Conservation (phyloP, 92 coral and sea anemone species). For the Heliopora coerulea region DNA sequence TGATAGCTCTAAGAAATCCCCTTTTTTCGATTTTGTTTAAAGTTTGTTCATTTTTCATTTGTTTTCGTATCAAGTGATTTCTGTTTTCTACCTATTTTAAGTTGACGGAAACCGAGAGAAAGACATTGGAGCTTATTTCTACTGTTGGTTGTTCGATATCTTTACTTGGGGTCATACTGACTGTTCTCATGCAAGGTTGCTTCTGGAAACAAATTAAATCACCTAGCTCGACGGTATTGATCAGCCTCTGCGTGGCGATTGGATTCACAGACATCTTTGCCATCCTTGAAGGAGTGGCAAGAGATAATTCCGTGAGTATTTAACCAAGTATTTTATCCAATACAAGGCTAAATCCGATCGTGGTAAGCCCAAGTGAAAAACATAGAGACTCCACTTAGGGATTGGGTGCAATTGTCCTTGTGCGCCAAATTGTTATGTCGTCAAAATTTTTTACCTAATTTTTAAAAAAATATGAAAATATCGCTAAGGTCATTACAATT, state of each 20-base stretch:
- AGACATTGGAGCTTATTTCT: constrained; percentile 50
- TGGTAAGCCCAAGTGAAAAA: no score
- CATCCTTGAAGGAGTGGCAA: constrained; percentile 69
- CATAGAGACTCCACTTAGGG: no score
- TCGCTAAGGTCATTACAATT: no score
- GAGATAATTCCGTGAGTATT: constrained; percentile 64
- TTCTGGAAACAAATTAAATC: constrained; percentile 69
- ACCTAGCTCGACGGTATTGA: constrained; percentile 58
- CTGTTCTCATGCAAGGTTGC: constrained; percentile 40
- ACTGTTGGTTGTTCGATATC: constrained; percentile 58
- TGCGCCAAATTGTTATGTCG: no score
- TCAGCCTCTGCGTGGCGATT: constrained; percentile 66
- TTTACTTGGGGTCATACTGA: constrained; percentile 53
- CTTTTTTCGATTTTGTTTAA: no score
- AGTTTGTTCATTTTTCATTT: no score
- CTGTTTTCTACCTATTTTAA: constrained; percentile 7
- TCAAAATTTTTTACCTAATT: no score
- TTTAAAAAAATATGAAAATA: no score
- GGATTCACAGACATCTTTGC: constrained; percentile 50
- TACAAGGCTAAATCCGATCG: no score
- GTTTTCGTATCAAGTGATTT: neutral
- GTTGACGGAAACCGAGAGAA: constrained; percentile 47
- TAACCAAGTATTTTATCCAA: no score
- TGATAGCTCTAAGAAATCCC: no score
- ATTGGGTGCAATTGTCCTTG: no score